Conservation (phyloP, 2,113 vertebrate genomes). For the Pseudopodoces humilis region DNA sequence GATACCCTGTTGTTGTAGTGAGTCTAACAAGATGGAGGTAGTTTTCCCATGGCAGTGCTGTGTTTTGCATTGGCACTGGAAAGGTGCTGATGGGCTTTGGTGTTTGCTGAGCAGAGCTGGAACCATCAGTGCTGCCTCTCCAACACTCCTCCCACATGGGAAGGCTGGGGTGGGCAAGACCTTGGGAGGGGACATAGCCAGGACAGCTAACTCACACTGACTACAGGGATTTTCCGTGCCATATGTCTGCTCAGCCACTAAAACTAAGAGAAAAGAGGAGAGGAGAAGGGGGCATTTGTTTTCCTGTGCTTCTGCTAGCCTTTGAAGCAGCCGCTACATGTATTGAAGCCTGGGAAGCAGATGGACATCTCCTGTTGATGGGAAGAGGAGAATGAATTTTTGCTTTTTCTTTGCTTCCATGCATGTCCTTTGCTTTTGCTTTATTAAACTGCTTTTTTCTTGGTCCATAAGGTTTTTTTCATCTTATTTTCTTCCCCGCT, state of each 20-base stretch:
- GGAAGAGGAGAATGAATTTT: neutral
- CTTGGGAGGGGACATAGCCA: neutral
- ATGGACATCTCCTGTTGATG: neutral
- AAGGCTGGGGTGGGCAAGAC: neutral
- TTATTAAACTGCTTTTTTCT: neutral
- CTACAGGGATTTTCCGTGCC: neutral
- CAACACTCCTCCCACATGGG: neutral
- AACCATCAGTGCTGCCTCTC: neutral
- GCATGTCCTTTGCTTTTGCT: neutral
- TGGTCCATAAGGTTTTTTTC: neutral
- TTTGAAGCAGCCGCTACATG: accelerated
- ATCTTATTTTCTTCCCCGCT: neutral
- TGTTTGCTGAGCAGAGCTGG: neutral
- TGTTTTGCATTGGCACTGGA: neutral
- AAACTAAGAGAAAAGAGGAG: neutral
- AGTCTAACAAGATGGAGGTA: neutral
- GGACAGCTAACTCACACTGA: neutral
- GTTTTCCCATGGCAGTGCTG: no score
- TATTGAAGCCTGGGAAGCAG: neutral
- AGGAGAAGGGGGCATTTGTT: neutral
- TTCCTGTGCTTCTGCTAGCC: neutral
- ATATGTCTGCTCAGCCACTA: neutral
- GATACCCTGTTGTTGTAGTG: neutral
- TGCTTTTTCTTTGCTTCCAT: neutral
- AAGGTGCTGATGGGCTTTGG: neutral